Conservation (phyloP, 2,888 invertebrate genomes). For the Drosophila anomalata region DNA sequence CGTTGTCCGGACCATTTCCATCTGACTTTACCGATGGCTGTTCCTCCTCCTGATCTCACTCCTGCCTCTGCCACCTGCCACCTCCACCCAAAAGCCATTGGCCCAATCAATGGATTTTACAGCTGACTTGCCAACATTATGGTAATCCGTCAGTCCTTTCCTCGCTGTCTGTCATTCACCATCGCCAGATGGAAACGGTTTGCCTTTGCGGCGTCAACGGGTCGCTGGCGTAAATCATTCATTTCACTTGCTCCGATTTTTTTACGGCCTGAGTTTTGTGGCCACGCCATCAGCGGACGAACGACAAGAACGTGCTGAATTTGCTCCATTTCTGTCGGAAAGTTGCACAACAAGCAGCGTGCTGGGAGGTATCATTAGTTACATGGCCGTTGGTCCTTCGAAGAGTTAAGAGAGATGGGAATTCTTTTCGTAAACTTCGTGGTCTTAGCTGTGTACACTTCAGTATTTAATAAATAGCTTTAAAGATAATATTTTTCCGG, state of each 20-base stretch:
- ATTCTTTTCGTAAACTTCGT: background rate
- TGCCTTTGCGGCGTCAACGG: constrained; percentile 42
- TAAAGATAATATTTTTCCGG: background rate
- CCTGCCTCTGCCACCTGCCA: constrained; percentile 1
- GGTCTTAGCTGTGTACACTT: background rate
- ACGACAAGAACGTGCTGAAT: constrained; percentile 72
- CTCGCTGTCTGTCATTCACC: constrained; percentile 24
- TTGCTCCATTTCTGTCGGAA: constrained; percentile 73
- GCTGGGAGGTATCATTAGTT: constrained; percentile 69
- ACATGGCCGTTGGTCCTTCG: constrained; percentile 44
- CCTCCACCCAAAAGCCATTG: constrained; percentile 10
- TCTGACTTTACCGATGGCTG: constrained; percentile 49
- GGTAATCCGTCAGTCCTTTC: constrained; percentile 72
- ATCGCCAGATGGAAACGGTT: constrained; percentile 50
- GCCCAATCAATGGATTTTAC: constrained; percentile 78
- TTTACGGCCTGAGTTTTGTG: constrained; percentile 51
- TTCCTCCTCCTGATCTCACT: background rate
- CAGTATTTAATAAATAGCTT: background rate
- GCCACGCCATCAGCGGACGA: constrained; percentile 14
- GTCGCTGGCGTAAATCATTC: constrained; percentile 46
- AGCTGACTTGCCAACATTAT: constrained; percentile 74
- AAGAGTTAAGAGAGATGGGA: background rate
- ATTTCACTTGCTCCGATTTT: constrained; percentile 51
- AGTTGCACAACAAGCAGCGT: constrained; percentile 58
- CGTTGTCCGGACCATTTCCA: constrained; percentile 31